Evolutionary conservation across 92 coral and sea anemone species (phyloP).

Genomic region (Paragorgia papillata): DNA sequence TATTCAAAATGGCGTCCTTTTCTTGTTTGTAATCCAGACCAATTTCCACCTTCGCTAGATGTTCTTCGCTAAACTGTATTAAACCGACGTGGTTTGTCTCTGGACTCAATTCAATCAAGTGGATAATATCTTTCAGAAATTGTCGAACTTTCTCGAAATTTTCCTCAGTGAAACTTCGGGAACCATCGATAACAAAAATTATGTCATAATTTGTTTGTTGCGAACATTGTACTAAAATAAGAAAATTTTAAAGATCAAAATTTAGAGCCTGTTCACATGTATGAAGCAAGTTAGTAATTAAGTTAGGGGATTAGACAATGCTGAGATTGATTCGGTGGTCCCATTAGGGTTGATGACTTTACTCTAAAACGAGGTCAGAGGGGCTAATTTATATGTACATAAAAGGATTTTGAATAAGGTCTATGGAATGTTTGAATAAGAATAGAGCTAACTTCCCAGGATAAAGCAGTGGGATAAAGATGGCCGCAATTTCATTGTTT

Average conservation of each 20-base stretch:
- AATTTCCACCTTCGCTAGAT: not conserved
- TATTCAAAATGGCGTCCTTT: conserved; percentile 11
- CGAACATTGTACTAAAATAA: conserved; percentile 3
- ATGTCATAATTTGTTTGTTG: conserved; percentile 10
- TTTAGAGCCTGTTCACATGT: too few relatives aligned
- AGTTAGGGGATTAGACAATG: too few relatives aligned
- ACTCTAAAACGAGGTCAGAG: too few relatives aligned
- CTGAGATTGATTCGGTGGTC: too few relatives aligned
- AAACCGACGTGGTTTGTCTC: conserved; percentile 32
- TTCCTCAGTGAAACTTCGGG: not conserved
- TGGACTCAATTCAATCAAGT: not conserved
- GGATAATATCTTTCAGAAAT: not conserved
- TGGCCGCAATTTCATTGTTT: too few relatives aligned
- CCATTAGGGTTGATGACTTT: too few relatives aligned
- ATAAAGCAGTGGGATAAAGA: too few relatives aligned
- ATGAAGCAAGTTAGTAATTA: too few relatives aligned
- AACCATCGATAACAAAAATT: conserved; percentile 17
- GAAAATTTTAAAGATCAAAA: not conserved
- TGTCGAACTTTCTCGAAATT: conserved; percentile 1
- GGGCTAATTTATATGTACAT: too few relatives aligned
- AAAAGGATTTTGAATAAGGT: too few relatives aligned
- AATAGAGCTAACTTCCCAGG: too few relatives aligned
- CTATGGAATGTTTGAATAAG: too few relatives aligned
- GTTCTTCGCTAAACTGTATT: conserved; percentile 28
- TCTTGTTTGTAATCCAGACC: conserved; percentile 17